These are phyloP conservation scores for Cervus canadensis DNA, from an alignment of 2,113 vertebrate species.

Conservation along the genomic window DNA sequence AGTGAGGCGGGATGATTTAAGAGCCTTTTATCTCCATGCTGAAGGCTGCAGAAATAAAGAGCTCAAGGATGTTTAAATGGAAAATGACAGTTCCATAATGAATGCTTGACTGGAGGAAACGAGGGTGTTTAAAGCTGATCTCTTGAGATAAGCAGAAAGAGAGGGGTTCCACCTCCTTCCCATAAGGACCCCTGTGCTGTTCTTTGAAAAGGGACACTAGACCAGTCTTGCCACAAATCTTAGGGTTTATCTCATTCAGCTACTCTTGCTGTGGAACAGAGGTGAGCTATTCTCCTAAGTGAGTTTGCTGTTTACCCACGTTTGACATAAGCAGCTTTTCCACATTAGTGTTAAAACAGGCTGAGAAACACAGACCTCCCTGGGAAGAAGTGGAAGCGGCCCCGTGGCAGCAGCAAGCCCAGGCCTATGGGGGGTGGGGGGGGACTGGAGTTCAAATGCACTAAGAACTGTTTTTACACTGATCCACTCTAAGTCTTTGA, in stretches of 20 bases:
- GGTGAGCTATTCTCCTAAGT: neutral
- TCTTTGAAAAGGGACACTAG: neutral
- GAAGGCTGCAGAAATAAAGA: neutral
- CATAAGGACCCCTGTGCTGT: neutral
- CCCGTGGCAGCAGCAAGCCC: conserved; percentile 16
- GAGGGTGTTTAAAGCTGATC: neutral
- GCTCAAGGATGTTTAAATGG: neutral
- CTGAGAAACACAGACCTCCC: neutral
- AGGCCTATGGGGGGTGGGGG: neutral
- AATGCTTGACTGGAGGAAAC: neutral
- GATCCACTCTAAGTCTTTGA: neutral
- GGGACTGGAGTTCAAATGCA: conserved; percentile 9
- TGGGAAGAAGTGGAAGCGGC: neutral
- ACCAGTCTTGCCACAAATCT: neutral
- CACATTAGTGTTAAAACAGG: neutral
- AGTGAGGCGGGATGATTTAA: neutral
- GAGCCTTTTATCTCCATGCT: neutral
- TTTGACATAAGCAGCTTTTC: neutral
- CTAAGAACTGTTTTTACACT: conserved; percentile 32
- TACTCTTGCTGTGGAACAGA: neutral
- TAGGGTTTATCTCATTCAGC: neutral
- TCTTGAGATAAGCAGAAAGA: neutral
- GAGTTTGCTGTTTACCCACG: neutral
- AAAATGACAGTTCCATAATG: neutral
- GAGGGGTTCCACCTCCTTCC: neutral